Base-by-base conservation (phyloP, 1,140 invertebrate genomes). In the Philaenus spumarius region DNA sequence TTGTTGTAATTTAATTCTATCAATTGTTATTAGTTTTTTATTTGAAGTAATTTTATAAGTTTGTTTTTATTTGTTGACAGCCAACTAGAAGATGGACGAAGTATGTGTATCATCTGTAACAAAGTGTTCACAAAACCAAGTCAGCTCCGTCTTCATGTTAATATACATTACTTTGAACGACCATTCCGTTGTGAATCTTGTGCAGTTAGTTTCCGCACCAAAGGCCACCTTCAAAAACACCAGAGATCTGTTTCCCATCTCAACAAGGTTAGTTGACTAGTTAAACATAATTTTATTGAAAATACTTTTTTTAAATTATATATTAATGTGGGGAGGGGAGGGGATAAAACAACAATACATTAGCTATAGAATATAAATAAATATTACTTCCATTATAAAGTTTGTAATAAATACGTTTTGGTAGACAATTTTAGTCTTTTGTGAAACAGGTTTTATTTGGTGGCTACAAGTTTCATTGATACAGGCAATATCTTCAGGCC, bases 91-190 rank as follows among this genome's bases (percentile, higher is more conserved):
- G 89, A 93, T 70, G 88, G 88, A 0, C 82, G 87, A 37, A 87
- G 85, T 65, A 81, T 89, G 20, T 98, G 95, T 71, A 80, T 78
- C 46, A 86, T 96, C 63, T 98, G 95, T 75, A 84, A 87, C 56
- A 97, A 95, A 75, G 84, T 85, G 57, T 97, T 97, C 73, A 86
- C 82, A 51, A 92, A 93, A 74, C 86, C 89, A 46, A 89, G 89
- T 66, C 93, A 97, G 71, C 75, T 97, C 60, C 81, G 85, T 54
- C 77, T 97, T 47, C 95, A 98, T 75, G 87, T 95, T 69, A 97
- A 97, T 72, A 95, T 95, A 67, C 95, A 98, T 73, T 95, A 94
- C 67, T 87, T 97, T 75, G 94, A 97, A 70, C 80, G 92, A 46
- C 91, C 91, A 53, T 96, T 89, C 67, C 81, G 89, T 58, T 97